Evolutionary conservation across 2,113 vertebrate genomes (phyloP), one percentile per base, ranked within the genome.

Genomic region (Pongo pygmaeus): DNA sequence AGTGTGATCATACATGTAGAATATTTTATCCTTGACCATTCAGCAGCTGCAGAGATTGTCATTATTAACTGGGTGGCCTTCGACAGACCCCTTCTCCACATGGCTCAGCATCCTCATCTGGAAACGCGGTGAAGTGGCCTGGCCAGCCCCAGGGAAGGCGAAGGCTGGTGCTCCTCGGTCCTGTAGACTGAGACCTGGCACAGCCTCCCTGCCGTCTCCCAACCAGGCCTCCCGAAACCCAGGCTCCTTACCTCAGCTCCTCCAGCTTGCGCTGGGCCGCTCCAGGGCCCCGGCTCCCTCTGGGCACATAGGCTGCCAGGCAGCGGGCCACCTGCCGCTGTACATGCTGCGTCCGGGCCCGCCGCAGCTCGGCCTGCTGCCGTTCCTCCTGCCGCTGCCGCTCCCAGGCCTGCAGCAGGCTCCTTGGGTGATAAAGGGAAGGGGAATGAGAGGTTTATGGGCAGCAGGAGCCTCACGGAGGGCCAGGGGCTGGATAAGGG

Each of bases 291-390:
- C 14, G 64, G 40, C 43, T 86, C 30, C 89, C 89, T 25, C 46
- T 40, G 32, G 96, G 94, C 0, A 12, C 14, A 0, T 98, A 98
- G 67, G 97, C 88, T 0, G 98, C 98, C 94, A 98, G 90, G 70
- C 98, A 98, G 32, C 93, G 97, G 7, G 98, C 98, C 84, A 98
- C 96, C 78, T 97, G 95, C 46, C 80, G 91, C 96, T 98, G 98
- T 0, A 98, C 90, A 5, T 18, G 97, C 6, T 96, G 97, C 22
- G 96, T 96, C 70, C 96, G 91, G 12, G 90, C 55, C 16, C 79
- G 78, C 74, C 98, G 98, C 59, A 80, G n/a, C 90, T 97, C 78
- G 0, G 98, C 96, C 81, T 92, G 77, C 50, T 80, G 96, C 64
- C 0, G 93, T 70, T 98, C 93, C 35, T 96, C 93, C 90, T 17